Percentiles rank a stretch among this genome's conserved stretches.
Conservation (phyloP, 2,113 vertebrate genomes). For the Chloebia gouldiae region DNA sequence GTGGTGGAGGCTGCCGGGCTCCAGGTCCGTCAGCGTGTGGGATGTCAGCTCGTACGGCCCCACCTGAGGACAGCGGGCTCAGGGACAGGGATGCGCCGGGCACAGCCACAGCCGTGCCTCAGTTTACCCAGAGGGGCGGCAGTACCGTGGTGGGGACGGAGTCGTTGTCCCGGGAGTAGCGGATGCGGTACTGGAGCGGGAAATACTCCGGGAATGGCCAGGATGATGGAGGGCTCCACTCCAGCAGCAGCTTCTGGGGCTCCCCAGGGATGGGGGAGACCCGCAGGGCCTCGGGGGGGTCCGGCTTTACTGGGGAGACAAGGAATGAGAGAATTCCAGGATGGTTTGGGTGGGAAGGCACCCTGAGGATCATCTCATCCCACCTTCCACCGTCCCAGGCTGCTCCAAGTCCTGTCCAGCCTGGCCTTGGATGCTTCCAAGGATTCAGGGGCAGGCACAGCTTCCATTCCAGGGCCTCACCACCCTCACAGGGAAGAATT, state of each 20-base stretch:
- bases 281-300: slow-evolving; percentile 77
- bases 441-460: neutral
- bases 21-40: slow-evolving; percentile 67
- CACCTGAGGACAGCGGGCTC: slow-evolving; percentile 60
- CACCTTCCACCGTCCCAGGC: neutral
- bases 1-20: slow-evolving; percentile 55
- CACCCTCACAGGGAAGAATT: neutral
- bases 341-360: neutral
- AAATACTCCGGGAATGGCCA: slow-evolving; percentile 82
- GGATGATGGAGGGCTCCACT: slow-evolving; percentile 81
- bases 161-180: slow-evolving; percentile 63
- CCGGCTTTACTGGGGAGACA: slow-evolving; percentile 80
- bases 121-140: neutral
- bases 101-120: neutral
- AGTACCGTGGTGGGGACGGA: slow-evolving; percentile 45
- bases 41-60: slow-evolving; percentile 72
- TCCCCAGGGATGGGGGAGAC: slow-evolving; percentile 50
- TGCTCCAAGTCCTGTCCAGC: neutral
- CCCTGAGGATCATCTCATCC: neutral
- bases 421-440: neutral
- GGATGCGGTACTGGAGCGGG: slow-evolving; percentile 82
- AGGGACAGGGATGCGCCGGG: neutral
- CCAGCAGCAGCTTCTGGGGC: slow-evolving; percentile 64
- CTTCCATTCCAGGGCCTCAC: neutral
- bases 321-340: neutral